Percentiles rank a stretch among this genome's conserved stretches.
These are phyloP conservation scores for Pantala flavescens DNA, from an alignment of 1,140 invertebrate species.

Conservation along the genomic window DNA sequence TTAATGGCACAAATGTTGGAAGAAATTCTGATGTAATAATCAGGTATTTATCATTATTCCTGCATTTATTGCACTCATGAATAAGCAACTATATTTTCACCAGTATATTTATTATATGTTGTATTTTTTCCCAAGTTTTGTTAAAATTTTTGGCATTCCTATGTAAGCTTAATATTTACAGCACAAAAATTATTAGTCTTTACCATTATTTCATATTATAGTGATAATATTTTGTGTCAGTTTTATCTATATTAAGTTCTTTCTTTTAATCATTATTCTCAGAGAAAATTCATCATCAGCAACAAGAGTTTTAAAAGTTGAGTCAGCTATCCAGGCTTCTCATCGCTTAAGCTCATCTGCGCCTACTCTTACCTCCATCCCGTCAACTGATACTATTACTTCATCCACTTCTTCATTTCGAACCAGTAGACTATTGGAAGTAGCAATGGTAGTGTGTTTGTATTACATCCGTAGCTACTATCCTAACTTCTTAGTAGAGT, in stretches of 20 bases:
- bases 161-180: too few species aligned
- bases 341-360: conserved; percentile 31
- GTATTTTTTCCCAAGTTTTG: too few species aligned
- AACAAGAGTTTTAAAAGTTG: neutral
- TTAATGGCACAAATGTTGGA: neutral
- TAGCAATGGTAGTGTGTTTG: conserved; percentile 65
- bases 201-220: too few species aligned
- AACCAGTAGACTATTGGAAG: conserved; percentile 75
- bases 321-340: conserved; percentile 22
- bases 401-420: conserved; percentile 36
- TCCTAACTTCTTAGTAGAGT: conserved; percentile 42
- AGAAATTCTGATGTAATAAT: neutral
- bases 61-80: too few species aligned
- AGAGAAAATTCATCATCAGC: too few species aligned
- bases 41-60: neutral
- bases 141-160: too few species aligned
- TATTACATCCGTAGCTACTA: conserved; percentile 76
- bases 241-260: too few species aligned
- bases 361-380: conserved; percentile 48
- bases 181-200: too few species aligned
- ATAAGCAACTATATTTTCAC: too few species aligned
- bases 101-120: too few species aligned
- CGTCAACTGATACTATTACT: conserved; percentile 32
- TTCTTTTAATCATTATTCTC: too few species aligned
- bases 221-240: too few species aligned